Base-by-base conservation (phyloP, 1,140 invertebrate genomes). In the Drosophila auraria region DNA sequence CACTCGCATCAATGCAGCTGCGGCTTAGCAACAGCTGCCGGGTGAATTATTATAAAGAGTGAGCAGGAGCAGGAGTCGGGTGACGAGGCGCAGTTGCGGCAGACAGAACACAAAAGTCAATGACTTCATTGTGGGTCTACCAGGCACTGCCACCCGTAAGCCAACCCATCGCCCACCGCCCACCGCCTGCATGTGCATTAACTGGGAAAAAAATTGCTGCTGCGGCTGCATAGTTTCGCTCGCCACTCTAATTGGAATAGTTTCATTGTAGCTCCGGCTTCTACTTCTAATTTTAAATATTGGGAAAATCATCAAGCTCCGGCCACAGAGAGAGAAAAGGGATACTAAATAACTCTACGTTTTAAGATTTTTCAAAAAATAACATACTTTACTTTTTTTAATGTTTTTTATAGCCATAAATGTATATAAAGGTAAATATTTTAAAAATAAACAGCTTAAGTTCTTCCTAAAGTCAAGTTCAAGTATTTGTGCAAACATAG, bases 241-340 rank as follows among this genome's bases (percentile, higher is more conserved):
- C 83, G 86, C 81, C 81, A 81, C 59, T 87, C 84, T 89, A 89
- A 89, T 89, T 89, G 86, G 82, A 89, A 89, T 89, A 89, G 86
- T 89, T 89, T 87, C 80, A 87, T 87, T 87, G 66, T 66, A 50
- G 53, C 53, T 38, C 23, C 45, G 27, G 30, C 57, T 38, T 78
- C 66, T 15, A 68, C 25, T 87, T 87, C 68, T 72, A 81, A 87
- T 81, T 87, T 72, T 89, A 74, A 91, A 91, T 91, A 91, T 86
- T 60, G 81, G 68, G 54, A 78, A 62, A 64, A 69, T 77, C 47
- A 69, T 63, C n/a, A 11, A 36, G 20, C 20, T n/a, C 1, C n/a
- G 27, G 14, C 11, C 5, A 57, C 36, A 57, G 20, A 15, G 8
- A 40, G 33, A 40, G 5, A 57, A 56, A 8, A 27, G 20, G 2